A percentile compares a stretch with the other conserved stretches of the same genome.
phyloP scores from a whole-genome alignment of 2,113 vertebrate species.

The Eulemur rufifrons region DNA sequence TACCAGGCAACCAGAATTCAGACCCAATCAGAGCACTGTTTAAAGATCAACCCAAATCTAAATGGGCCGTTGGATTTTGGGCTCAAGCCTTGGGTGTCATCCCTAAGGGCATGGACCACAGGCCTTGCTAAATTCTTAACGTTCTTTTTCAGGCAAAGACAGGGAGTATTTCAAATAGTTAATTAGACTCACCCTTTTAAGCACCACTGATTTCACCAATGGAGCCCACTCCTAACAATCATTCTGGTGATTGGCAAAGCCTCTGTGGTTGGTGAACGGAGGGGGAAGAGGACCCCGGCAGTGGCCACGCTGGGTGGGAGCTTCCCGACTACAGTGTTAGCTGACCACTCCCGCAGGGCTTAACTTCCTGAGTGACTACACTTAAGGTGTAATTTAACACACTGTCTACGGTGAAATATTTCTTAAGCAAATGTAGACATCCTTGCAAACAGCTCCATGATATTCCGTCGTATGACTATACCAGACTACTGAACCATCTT shows the following conservation, averaged over 20 bases:
- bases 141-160: neutral
- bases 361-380: neutral
- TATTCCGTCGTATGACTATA: neutral
- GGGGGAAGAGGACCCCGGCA: neutral
- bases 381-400: neutral
- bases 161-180: neutral
- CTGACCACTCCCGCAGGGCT: neutral
- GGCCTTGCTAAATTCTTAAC: neutral
- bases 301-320: neutral
- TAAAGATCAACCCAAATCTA: neutral
- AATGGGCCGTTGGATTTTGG: too few species aligned
- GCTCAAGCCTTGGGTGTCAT: neutral
- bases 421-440: neutral
- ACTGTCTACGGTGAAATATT: neutral
- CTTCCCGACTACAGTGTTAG: neutral
- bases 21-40: neutral
- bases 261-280: neutral
- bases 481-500: neutral
- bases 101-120: too few species aligned
- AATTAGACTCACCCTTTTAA: neutral
- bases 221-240: neutral
- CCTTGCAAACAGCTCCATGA: neutral
- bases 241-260: neutral
- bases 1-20: neutral
- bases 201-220: neutral